Evolutionary conservation across 2,888 invertebrate genomes (phyloP).

Genomic region (Troilus luridus): DNA sequence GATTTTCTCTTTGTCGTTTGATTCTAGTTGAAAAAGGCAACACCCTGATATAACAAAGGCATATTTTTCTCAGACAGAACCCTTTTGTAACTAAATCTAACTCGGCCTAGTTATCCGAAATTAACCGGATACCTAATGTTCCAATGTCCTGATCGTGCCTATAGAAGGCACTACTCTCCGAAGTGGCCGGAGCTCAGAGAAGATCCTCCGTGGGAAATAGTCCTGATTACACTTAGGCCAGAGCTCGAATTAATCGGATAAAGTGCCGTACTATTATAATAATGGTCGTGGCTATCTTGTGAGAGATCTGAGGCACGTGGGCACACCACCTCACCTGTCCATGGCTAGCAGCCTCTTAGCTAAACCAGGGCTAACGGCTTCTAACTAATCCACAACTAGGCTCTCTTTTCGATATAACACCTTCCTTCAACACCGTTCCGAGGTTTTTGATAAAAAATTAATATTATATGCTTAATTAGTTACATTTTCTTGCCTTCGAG

Average conservation of each 20-base stretch:
- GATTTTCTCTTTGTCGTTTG: too few species aligned
- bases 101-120: not conserved
- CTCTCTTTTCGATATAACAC: not conserved
- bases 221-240: slow-evolving; percentile 23
- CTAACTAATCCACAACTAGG: not conserved
- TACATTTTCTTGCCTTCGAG: not conserved
- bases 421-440: not conserved
- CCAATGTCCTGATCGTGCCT: not conserved
- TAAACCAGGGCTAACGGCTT: not conserved
- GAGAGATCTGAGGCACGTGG: slow-evolving; percentile 54
- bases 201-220: slow-evolving; percentile 24
- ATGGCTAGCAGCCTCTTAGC: not conserved
- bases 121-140: not conserved
- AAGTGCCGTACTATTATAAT: slow-evolving; percentile 52
- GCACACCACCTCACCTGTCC: slow-evolving; percentile 1
- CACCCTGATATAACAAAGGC: too few species aligned
- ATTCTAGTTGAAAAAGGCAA: too few species aligned
- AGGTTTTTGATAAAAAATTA: not conserved
- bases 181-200: not conserved
- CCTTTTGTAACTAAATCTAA: not conserved
- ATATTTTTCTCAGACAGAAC: not conserved
- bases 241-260: slow-evolving; percentile 42
- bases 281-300: slow-evolving; percentile 50
- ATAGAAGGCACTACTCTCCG: not conserved
- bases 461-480: not conserved